Conservation (phyloP, 2,888 invertebrate genomes). For the Pheosia tremula region DNA sequence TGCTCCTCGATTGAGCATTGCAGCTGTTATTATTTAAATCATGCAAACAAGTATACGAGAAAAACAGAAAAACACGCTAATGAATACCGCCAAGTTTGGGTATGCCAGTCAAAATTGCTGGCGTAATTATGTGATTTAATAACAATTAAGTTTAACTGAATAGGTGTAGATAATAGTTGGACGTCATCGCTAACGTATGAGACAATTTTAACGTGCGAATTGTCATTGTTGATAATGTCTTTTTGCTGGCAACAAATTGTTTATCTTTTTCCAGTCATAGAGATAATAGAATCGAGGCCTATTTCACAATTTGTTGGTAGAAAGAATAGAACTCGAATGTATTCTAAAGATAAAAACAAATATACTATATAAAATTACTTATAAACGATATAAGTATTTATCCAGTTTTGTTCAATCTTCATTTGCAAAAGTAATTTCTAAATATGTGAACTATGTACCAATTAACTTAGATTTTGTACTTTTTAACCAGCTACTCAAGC, state of each 20-base stretch:
- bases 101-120: background rate
- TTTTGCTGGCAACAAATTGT: background rate
- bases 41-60: background rate
- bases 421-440: too few relatives aligned
- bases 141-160: slow-evolving; percentile 13
- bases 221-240: background rate
- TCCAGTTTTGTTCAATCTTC: too few relatives aligned
- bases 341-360: too few relatives aligned
- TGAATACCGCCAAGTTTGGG: slow-evolving; percentile 7
- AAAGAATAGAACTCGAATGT: too few relatives aligned
- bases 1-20: background rate
- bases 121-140: slow-evolving; percentile 11
- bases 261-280: too few relatives aligned
- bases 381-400: too few relatives aligned
- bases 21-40: slow-evolving; percentile 9
- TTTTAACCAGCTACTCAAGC: too few relatives aligned
- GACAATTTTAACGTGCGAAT: slow-evolving; percentile 18
- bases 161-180: slow-evolving; percentile 16
- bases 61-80: slow-evolving; percentile 1
- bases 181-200: slow-evolving; percentile 22
- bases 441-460: too few relatives aligned
- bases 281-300: too few relatives aligned
- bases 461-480: too few relatives aligned
- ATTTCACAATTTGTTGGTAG: too few relatives aligned
- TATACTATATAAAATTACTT: too few relatives aligned